Evolutionary conservation across 2,888 invertebrate genomes (phyloP), one percentile per base, ranked within the genome.

Genomic region (Troilus luridus): DNA sequence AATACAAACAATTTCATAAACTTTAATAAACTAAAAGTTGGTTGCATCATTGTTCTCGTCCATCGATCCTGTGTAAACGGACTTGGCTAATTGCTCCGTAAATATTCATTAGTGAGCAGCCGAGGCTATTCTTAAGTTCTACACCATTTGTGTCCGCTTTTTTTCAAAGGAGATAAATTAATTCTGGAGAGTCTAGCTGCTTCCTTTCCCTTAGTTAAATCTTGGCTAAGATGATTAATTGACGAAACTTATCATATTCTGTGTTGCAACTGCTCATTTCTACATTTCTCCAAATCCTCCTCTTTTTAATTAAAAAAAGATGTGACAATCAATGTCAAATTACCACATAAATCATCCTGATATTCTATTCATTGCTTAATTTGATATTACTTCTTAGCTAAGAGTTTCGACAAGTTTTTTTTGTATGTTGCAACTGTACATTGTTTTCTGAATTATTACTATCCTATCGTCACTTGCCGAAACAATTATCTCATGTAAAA

Each of bases 71-170:
- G 21, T 12, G 17, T 9, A 56, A 85, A 41, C 56, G n/a, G 85
- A 85, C 56, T 58, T 58, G 85, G 56, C 85, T 85, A 85, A 85
- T 85, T n/a, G 12, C n/a, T 21, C 21, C 56, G 56, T 85, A 58
- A 85, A 85, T 85, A 85, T 85, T 85, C 85, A 85, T 85, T 56
- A 85, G 85, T 9, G 54, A n/a, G n/a, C n/a, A 19, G 24, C 21
- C 9, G n/a, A 21, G 56, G 54, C 56, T 56, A 56, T 85, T 85
- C 56, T 85, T 85, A 56, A 85, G 56, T 85, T 56, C 56, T 85
- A 85, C 19, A 85, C 85, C 56, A 85, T 54, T 85, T 56, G 85
- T n/a, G 85, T 19, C 72, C 9, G 41, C 1, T 77, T 41, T 41
- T n/a, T 77, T 77, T 41, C 72, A 41, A 77, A 77, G 72, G 41